These are phyloP conservation scores for Branchinecta sandiegonensis DNA, from an alignment of 2,888 invertebrate genomes.

Conservation along the genomic window DNA sequence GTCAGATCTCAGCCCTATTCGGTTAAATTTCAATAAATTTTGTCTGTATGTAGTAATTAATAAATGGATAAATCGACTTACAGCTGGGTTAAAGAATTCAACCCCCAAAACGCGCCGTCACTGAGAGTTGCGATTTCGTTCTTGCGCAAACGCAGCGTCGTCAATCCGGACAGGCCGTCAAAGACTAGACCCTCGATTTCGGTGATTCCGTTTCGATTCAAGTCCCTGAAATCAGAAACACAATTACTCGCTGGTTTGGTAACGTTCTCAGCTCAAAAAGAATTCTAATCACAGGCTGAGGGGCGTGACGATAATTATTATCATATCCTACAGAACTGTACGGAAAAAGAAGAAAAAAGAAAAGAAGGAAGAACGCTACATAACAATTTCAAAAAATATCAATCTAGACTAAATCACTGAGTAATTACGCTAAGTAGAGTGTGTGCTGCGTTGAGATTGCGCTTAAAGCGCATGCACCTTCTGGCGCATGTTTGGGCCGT, in stretches of 20 bases:
- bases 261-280: no score
- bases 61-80: constrained; percentile 32
- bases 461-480: no score
- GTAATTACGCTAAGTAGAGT: no score
- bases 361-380: no score
- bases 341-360: constrained; percentile 13
- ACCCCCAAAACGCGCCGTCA: constrained; percentile 80
- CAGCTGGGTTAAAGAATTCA: constrained; percentile 49
- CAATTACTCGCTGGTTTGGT: no score
- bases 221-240: constrained; percentile 43
- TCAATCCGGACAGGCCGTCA: constrained; percentile 55
- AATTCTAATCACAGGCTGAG: constrained; percentile 24
- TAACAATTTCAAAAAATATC: no score
- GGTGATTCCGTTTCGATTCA: constrained; percentile 66
- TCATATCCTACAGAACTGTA: constrained; percentile 22
- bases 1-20: no score
- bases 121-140: constrained; percentile 62
- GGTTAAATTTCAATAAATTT: no score
- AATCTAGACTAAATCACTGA: no score
- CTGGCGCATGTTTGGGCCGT: no score
- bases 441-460: no score
- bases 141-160: constrained; percentile 57
- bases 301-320: constrained; percentile 26
- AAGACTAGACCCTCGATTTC: constrained; percentile 68
- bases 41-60: no score